Percentiles rank a stretch among this genome's conserved stretches.
These are phyloP conservation scores for Guaruba guarouba DNA, from an alignment of 2,113 vertebrate species.

Conservation along the genomic window DNA sequence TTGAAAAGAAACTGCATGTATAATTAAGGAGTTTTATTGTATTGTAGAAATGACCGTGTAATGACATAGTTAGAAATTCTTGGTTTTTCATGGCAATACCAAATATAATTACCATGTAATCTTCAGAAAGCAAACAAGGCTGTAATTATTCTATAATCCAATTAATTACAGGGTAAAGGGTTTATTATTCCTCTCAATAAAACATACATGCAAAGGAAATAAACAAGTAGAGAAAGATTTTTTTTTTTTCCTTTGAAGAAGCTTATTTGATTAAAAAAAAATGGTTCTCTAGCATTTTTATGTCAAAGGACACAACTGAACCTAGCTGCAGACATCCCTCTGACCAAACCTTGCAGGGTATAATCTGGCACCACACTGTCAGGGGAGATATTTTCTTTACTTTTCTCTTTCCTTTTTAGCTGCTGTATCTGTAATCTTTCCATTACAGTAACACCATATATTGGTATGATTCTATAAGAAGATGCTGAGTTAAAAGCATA, in stretches of 20 bases:
- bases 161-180: slow-evolving; percentile 76
- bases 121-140: slow-evolving; percentile 77
- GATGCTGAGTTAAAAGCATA: neutral
- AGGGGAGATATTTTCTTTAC: neutral
- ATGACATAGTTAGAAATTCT: slow-evolving; percentile 79
- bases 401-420: neutral
- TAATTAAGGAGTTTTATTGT: slow-evolving; percentile 80
- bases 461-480: neutral
- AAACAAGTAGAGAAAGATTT: neutral
- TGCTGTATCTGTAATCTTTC: neutral
- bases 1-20: slow-evolving; percentile 77
- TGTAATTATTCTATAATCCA: slow-evolving; percentile 81
- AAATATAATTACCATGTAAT: slow-evolving; percentile 83
- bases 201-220: slow-evolving; percentile 58
- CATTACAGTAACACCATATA: neutral
- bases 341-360: neutral
- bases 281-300: neutral
- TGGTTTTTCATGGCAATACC: slow-evolving; percentile 80
- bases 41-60: slow-evolving; percentile 81
- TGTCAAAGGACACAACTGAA: neutral
- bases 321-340: neutral
- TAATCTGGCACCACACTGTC: neutral
- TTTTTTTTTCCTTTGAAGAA: slow-evolving; percentile 31
- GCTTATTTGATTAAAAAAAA: neutral
- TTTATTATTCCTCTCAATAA: slow-evolving; percentile 73